These are phyloP conservation scores for Barypeithes pellucidus DNA, from an alignment of 2,888 invertebrate species.

Conservation along the genomic window DNA sequence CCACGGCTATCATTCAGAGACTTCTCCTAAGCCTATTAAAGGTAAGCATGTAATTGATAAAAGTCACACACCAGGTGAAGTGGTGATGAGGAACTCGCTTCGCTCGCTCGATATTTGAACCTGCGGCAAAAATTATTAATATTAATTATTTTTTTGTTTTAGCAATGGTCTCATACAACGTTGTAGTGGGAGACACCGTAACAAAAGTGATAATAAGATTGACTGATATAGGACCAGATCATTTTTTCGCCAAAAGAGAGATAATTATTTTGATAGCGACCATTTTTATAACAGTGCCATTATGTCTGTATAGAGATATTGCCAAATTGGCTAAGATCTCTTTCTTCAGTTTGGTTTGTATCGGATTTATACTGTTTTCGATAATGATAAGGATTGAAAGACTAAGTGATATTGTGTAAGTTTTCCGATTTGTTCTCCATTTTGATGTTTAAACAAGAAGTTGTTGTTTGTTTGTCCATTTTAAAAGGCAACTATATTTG, in stretches of 20 bases:
- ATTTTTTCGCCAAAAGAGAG: constrained; percentile 77
- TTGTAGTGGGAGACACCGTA: constrained; percentile 89
- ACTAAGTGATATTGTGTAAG: constrained; percentile 78
- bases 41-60: too few species aligned
- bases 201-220: constrained; percentile 86
- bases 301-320: constrained; percentile 86
- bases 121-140: too few species aligned
- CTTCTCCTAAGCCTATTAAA: too few species aligned
- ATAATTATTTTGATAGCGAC: constrained; percentile 83
- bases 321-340: constrained; percentile 80
- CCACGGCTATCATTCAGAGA: too few species aligned
- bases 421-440: constrained; percentile 62
- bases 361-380: constrained; percentile 81
- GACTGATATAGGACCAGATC: constrained; percentile 73
- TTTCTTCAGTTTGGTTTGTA: constrained; percentile 80
- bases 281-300: constrained; percentile 82
- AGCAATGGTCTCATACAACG: constrained; percentile 93
- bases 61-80: too few species aligned
- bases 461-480: too few species aligned
- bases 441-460: too few species aligned
- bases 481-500: too few species aligned
- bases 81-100: too few species aligned
- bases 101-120: too few species aligned
- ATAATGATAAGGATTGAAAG: constrained; percentile 77
- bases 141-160: constrained; percentile 62